These are phyloP conservation scores for Pseudanteris insignis DNA, from an alignment of 2,888 invertebrate genomes.

Conservation along the genomic window DNA sequence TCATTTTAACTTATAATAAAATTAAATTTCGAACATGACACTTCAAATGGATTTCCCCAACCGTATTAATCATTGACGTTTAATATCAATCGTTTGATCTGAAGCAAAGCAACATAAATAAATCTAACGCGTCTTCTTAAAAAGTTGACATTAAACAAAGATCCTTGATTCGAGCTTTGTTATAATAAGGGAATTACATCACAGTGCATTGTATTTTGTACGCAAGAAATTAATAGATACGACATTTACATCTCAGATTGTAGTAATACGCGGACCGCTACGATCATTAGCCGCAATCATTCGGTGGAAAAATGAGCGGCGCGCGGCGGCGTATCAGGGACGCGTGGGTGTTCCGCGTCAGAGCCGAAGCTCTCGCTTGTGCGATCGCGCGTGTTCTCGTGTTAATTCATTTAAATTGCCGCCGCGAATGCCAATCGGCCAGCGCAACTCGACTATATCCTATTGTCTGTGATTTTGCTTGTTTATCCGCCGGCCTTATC, in stretches of 20 bases:
- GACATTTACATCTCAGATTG: slow-evolving; percentile 7
- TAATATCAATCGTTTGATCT: too few relatives aligned
- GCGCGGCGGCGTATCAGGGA: slow-evolving; percentile 49
- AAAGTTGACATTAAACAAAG: slow-evolving; percentile 11
- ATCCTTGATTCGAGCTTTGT: too few relatives aligned
- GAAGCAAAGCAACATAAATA: too few relatives aligned
- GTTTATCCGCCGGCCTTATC: slow-evolving; percentile 53
- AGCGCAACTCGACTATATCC: slow-evolving; percentile 49
- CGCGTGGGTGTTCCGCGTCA: slow-evolving; percentile 59
- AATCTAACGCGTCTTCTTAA: too few relatives aligned
- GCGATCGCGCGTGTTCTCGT: slow-evolving; percentile 46
- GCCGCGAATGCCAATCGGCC: slow-evolving; percentile 32
- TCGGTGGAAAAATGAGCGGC: slow-evolving; percentile 48
- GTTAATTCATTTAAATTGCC: slow-evolving; percentile 63
- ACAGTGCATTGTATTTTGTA: slow-evolving; percentile 3
- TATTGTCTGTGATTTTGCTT: slow-evolving; percentile 58
- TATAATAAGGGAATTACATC: not conserved
- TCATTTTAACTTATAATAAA: too few relatives aligned
- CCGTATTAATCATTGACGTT: too few relatives aligned
- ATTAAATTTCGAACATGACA: too few relatives aligned
- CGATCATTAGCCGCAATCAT: slow-evolving; percentile 62
- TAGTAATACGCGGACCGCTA: slow-evolving; percentile 18
- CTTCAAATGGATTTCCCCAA: too few relatives aligned
- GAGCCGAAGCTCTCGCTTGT: slow-evolving; percentile 37
- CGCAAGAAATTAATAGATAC: slow-evolving; percentile 6